phyloP scores from a whole-genome alignment of 2,113 vertebrate species.

The Epinephelus cyanopodus region DNA sequence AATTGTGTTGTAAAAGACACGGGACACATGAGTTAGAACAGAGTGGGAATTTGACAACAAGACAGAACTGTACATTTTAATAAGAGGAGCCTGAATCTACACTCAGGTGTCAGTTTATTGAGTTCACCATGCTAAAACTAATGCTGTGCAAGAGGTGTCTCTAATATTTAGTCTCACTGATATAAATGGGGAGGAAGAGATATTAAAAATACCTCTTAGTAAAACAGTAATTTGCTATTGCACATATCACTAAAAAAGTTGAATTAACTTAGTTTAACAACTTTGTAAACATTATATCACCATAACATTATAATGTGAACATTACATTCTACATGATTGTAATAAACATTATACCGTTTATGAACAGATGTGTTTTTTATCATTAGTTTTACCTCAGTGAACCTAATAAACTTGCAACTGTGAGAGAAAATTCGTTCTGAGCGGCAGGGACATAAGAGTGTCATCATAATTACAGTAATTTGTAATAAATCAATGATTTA shows the following conservation, averaged over 20 bases:
- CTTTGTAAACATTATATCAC: not conserved
- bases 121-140: too few species aligned
- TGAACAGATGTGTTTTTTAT: not conserved
- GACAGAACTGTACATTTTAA: not conserved
- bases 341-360: not conserved
- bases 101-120: not conserved
- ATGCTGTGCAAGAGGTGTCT: not conserved
- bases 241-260: not conserved
- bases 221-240: not conserved
- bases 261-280: not conserved
- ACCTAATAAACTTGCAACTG: not conserved
- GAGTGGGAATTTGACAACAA: not conserved
- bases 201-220: not conserved
- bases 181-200: not conserved
- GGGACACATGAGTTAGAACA: not conserved
- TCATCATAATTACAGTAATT: not conserved
- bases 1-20: constrained; percentile 5
- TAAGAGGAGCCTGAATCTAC: not conserved
- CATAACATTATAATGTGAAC: too few species aligned
- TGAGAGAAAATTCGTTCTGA: not conserved
- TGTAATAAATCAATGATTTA: not conserved
- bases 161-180: not conserved
- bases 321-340: too few species aligned
- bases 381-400: not conserved
- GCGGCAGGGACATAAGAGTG: not conserved